A percentile compares a stretch with the other conserved stretches of the same genome.
These are phyloP conservation scores for Sepiola atlantica DNA, from an alignment of 2,888 invertebrate genomes.

Conservation along the genomic window DNA sequence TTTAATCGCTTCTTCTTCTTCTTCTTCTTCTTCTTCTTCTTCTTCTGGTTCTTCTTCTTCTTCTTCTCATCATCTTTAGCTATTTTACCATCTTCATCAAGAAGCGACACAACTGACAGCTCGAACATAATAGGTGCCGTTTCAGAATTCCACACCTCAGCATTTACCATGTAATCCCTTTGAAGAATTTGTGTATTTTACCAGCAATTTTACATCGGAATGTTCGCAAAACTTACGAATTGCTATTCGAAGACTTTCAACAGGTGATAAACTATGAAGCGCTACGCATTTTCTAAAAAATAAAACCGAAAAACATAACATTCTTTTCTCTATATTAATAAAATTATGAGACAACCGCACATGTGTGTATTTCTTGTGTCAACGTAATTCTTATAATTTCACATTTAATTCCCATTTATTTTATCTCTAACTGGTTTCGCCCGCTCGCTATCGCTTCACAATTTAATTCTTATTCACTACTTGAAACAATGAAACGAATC, in stretches of 20 bases:
- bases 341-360: too few relatives aligned
- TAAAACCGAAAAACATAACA: neutral
- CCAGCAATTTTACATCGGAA: neutral
- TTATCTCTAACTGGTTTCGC: too few relatives aligned
- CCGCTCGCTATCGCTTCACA: too few relatives aligned
- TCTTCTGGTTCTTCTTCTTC: too few relatives aligned
- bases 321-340: too few relatives aligned
- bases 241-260: neutral
- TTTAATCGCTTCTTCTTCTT: neutral
- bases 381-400: too few relatives aligned
- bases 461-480: too few relatives aligned
- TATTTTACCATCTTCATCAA: neutral
- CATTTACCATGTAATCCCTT: neutral
- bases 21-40: too few relatives aligned
- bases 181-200: conserved; percentile 20
- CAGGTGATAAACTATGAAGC: neutral
- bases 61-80: too few relatives aligned
- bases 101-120: neutral
- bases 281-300: neutral
- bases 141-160: neutral
- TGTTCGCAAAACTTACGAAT: neutral
- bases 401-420: too few relatives aligned
- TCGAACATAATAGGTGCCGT: neutral
- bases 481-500: too few relatives aligned
- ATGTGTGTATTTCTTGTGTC: too few relatives aligned